A percentile compares a stretch with the other conserved stretches of the same genome.
These are phyloP conservation scores for Actinernus sp. DNA, from an alignment of 92 coral and sea anemone genomes.

Conservation along the genomic window DNA sequence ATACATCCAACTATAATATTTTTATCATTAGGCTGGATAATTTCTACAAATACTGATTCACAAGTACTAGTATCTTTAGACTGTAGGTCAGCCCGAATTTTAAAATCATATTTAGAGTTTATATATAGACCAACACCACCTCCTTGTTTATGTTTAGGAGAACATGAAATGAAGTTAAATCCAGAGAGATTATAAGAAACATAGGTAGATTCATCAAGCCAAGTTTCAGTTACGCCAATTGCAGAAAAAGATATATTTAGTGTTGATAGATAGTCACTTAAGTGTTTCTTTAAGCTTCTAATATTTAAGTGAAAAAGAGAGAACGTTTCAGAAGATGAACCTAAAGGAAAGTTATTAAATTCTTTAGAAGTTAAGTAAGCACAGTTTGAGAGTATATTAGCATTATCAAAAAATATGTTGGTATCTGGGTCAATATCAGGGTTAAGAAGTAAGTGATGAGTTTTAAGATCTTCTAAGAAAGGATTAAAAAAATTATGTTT, in stretches of 20 bases:
- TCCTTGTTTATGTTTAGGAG: background rate
- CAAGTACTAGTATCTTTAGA: background rate
- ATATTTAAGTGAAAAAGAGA: conserved; percentile 1
- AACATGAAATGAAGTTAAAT: background rate
- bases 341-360: conserved; percentile 32
- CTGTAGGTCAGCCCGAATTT: background rate
- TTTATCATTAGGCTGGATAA: background rate
- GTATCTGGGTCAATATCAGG: conserved; percentile 52
- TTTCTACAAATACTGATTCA: background rate
- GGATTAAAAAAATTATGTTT: conserved; percentile 31
- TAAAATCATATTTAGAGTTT: background rate
- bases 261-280: conserved; percentile 6
- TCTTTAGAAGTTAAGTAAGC: conserved; percentile 30
- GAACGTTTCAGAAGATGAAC: conserved; percentile 3
- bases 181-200: conserved; percentile 6
- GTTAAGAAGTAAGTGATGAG: conserved; percentile 17
- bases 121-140: background rate
- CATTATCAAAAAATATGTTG: conserved; percentile 25
- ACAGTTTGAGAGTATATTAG: conserved; percentile 29
- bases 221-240: conserved; percentile 24
- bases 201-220: conserved; percentile 1
- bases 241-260: background rate
- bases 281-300: background rate
- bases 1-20: conserved; percentile 1
- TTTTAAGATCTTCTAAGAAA: conserved; percentile 32